Conservation (phyloP, 2,797 vertebrate genomes). For the Pseudochaenichthys georgianus region DNA sequence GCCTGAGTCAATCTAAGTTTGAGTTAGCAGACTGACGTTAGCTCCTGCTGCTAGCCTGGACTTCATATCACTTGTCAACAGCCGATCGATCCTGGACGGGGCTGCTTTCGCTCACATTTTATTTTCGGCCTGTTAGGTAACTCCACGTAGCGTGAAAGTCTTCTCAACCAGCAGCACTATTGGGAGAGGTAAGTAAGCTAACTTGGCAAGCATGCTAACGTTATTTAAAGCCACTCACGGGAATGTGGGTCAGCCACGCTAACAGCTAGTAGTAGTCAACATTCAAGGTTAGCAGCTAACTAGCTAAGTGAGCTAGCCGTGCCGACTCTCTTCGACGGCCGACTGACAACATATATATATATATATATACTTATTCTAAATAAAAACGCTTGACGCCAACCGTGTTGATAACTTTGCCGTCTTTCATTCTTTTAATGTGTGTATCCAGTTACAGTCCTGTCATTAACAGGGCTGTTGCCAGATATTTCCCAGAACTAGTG, state of each 20-base stretch:
- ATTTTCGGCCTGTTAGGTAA: not conserved
- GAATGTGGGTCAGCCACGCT: slow-evolving; percentile 79
- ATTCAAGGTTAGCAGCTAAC: slow-evolving; percentile 76
- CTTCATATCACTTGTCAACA: slow-evolving; percentile 79
- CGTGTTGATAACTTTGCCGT: not conserved
- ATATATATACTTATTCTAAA: not conserved
- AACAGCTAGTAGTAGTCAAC: slow-evolving; percentile 65
- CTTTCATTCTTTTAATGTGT: not conserved
- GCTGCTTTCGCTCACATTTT: slow-evolving; percentile 13
- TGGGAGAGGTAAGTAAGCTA: slow-evolving; percentile 77
- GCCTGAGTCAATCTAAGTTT: slow-evolving; percentile 54
- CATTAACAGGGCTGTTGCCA: slow-evolving; percentile 40
- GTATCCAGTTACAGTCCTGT: slow-evolving; percentile 45
- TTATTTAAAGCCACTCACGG: slow-evolving; percentile 59
- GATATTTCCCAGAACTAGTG: slow-evolving; percentile 73
- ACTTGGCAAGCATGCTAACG: slow-evolving; percentile 37
- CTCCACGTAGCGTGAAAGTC: slow-evolving; percentile 1
- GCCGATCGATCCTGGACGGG: slow-evolving; percentile 62
- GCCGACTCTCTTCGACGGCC: slow-evolving; percentile 32
- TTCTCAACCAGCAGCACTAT: slow-evolving; percentile 50
- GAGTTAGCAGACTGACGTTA: slow-evolving; percentile 67
- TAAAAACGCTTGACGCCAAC: not conserved
- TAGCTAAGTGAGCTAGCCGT: slow-evolving; percentile 61
- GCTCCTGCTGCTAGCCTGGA: slow-evolving; percentile 67
- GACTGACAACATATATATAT: not conserved